Evolutionary conservation across 2,113 vertebrate genomes (phyloP).

Genomic region (Etheostoma cragini): DNA sequence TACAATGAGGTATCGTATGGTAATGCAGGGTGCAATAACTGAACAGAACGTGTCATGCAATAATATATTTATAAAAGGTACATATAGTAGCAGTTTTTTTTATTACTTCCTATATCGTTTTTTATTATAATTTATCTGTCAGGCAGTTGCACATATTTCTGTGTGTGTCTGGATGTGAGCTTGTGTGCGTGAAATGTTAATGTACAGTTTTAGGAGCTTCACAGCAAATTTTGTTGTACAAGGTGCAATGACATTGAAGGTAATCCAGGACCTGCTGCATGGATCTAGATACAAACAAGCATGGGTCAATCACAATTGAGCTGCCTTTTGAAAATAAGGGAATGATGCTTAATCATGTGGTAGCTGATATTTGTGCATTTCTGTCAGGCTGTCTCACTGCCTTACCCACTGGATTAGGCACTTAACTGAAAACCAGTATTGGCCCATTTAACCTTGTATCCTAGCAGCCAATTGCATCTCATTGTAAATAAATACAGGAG

Average conservation of each 20-base stretch:
- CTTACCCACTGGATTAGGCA: slow-evolving; percentile 47
- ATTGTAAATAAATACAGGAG: slow-evolving; percentile 45
- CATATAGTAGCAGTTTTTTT: too few species aligned
- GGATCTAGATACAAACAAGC: slow-evolving; percentile 59
- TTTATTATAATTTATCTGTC: too few species aligned
- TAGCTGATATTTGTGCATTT: slow-evolving; percentile 46
- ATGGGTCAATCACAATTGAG: slow-evolving; percentile 59
- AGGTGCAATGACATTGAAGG: too few species aligned
- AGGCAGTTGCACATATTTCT: too few species aligned
- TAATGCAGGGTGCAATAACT: too few species aligned
- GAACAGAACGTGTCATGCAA: too few species aligned
- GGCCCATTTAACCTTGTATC: slow-evolving; percentile 57
- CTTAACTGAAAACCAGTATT: slow-evolving; percentile 50
- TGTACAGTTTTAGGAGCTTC: too few species aligned
- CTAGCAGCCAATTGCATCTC: slow-evolving; percentile 48
- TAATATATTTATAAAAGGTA: too few species aligned
- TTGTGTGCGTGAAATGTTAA: too few species aligned
- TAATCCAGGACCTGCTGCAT: slow-evolving; percentile 29
- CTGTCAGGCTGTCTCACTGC: slow-evolving; percentile 37
- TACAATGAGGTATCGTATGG: background rate
- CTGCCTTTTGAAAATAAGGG: slow-evolving; percentile 58
- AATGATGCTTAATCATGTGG: slow-evolving; percentile 44
- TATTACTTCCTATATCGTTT: too few species aligned
- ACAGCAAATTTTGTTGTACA: too few species aligned
- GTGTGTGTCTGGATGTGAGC: too few species aligned